Evolutionary conservation across 2,113 vertebrate genomes (phyloP).

Genomic region (Onychostoma macrolepis): DNA sequence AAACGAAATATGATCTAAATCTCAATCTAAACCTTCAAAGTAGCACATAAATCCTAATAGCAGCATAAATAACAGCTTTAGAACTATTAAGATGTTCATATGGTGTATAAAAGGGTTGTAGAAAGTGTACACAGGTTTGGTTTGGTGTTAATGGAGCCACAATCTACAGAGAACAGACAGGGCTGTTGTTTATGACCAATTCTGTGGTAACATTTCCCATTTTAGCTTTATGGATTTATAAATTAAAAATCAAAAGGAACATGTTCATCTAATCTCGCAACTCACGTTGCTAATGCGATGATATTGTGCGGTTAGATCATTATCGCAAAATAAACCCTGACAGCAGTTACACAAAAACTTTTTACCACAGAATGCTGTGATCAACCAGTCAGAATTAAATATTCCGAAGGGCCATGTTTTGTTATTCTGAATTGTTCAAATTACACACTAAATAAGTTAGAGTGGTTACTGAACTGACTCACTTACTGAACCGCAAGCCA

Average conservation of each 20-base stretch:
- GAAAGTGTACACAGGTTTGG: background rate
- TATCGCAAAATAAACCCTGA: background rate
- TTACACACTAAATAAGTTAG: background rate
- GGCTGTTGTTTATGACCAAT: background rate
- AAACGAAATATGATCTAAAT: background rate
- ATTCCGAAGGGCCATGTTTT: background rate
- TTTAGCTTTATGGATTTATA: background rate
- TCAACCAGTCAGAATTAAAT: background rate
- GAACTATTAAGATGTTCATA: background rate
- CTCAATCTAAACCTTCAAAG: background rate
- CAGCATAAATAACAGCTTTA: background rate
- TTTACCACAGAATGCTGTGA: background rate
- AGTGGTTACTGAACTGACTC: background rate
- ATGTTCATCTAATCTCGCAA: background rate
- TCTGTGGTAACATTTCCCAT: background rate
- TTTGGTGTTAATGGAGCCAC: background rate
- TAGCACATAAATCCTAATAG: background rate
- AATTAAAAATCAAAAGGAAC: background rate
- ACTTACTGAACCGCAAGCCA: background rate
- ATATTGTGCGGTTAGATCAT: background rate
- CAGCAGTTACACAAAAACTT: background rate
- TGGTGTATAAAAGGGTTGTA: background rate
- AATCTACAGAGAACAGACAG: background rate
- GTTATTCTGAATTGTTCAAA: background rate
- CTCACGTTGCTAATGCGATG: background rate